Conservation (phyloP, 2,888 invertebrate species). For the Drosophila histrio region DNA sequence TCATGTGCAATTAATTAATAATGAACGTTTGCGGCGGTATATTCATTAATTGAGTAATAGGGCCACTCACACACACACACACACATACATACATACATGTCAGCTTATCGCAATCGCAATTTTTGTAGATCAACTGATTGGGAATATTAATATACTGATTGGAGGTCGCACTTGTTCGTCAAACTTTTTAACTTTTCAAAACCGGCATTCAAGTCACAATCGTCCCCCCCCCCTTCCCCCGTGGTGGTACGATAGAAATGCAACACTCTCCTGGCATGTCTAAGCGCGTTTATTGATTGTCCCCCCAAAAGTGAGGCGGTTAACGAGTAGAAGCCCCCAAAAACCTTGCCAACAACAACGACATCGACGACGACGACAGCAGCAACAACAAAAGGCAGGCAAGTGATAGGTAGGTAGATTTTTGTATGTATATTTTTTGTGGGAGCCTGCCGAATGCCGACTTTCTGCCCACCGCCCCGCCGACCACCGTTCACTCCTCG, state of each 20-base stretch:
- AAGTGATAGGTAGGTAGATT: constrained; percentile 76
- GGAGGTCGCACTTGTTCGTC: constrained; percentile 28
- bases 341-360: constrained; percentile 64
- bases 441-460: constrained; percentile 54
- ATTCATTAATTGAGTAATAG: constrained; percentile 45
- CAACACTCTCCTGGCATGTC: constrained; percentile 30
- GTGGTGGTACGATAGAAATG: no score
- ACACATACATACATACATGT: neutral
- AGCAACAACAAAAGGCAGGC: constrained; percentile 24
- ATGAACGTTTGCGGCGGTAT: constrained; percentile 30
- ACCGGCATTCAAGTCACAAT: constrained; percentile 59
- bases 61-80: constrained; percentile 1
- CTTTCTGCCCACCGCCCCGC: constrained; percentile 33
- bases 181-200: constrained; percentile 30
- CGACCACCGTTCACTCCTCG: constrained; percentile 47
- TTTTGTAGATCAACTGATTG: constrained; percentile 49
- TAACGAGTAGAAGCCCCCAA: constrained; percentile 50
- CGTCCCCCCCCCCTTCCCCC: neutral
- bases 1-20: constrained; percentile 32
- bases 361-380: constrained; percentile 35
- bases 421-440: constrained; percentile 70
- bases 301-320: constrained; percentile 26
- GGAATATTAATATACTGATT: constrained; percentile 11
- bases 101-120: constrained; percentile 33
- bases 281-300: constrained; percentile 75